Evolutionary conservation across 2,888 invertebrate genomes (phyloP).

Genomic region (Helleia helle): DNA sequence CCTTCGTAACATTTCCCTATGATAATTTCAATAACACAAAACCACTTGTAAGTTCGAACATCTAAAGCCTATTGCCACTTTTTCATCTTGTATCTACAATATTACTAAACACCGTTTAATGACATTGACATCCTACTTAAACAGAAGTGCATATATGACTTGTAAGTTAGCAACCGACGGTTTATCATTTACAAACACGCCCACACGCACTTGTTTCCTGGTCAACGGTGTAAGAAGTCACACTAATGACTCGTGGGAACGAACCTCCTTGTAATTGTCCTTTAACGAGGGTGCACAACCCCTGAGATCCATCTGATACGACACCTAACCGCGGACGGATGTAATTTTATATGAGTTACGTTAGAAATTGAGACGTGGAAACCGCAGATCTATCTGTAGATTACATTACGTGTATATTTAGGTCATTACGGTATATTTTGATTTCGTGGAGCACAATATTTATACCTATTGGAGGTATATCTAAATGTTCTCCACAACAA

Average conservation of each 20-base stretch:
- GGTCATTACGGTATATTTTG: neutral
- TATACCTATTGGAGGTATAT: too few relatives aligned
- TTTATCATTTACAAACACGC: constrained; percentile 10
- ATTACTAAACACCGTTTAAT: too few relatives aligned
- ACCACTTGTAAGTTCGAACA: too few relatives aligned
- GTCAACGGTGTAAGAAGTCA: constrained; percentile 36
- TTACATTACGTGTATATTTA: neutral
- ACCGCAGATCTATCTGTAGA: constrained; percentile 21
- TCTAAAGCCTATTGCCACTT: too few relatives aligned
- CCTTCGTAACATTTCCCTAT: too few relatives aligned
- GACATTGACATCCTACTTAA: too few relatives aligned
- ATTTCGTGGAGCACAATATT: too few relatives aligned
- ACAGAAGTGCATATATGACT: too few relatives aligned
- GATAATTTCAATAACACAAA: too few relatives aligned
- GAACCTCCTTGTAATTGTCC: constrained; percentile 17
- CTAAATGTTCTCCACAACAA: too few relatives aligned
- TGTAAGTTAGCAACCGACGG: constrained; percentile 1
- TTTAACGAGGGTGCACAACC: constrained; percentile 12
- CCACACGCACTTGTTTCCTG: constrained; percentile 9
- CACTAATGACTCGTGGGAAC: constrained; percentile 54
- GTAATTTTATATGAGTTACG: constrained; percentile 23
- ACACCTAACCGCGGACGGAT: constrained; percentile 13
- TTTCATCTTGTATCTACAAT: too few relatives aligned
- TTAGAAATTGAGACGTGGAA: constrained; percentile 19
- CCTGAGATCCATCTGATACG: constrained; percentile 6